A percentile compares a stretch with the other conserved stretches of the same genome.
These are phyloP conservation scores for Sacculina carcini DNA, from an alignment of 2,888 invertebrate species.

Conservation along the genomic window DNA sequence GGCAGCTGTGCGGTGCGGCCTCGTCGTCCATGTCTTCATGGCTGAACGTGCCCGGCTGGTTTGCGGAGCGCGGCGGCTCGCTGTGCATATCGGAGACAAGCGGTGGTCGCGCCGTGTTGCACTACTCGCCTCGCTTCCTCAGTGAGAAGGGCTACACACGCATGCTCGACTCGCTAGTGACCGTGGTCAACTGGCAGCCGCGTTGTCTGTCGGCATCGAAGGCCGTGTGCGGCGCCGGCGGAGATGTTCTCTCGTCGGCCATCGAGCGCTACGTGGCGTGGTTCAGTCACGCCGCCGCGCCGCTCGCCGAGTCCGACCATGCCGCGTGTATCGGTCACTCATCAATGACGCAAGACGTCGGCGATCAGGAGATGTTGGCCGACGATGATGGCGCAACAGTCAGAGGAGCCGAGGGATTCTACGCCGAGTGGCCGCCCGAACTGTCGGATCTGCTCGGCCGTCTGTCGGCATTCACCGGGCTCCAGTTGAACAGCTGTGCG, in stretches of 20 bases:
- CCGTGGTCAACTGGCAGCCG: conserved; percentile 13
- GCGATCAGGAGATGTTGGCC: conserved; percentile 14
- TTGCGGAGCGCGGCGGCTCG: conserved; percentile 14
- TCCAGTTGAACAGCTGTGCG: conserved; percentile 23
- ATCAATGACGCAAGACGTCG: too few relatives aligned
- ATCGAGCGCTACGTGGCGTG: conserved; percentile 20
- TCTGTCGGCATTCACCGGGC: conserved; percentile 18
- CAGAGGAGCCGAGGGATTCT: too few relatives aligned
- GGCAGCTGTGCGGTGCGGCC: too few relatives aligned
- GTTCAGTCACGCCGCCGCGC: conserved; percentile 22
- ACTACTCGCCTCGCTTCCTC: conserved; percentile 15
- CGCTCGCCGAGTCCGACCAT: too few relatives aligned
- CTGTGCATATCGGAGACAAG: conserved; percentile 12
- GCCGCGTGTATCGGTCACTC: too few relatives aligned
- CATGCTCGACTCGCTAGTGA: conserved; percentile 12
- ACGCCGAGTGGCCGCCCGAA: conserved; percentile 17
- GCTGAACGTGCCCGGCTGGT: conserved; percentile 14
- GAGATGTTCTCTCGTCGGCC: too few relatives aligned
- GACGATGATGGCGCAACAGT: too few relatives aligned
- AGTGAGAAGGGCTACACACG: conserved; percentile 11
- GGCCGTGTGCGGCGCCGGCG: conserved; percentile 9
- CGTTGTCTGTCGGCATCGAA: conserved; percentile 2
- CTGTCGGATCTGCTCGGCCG: conserved; percentile 15
- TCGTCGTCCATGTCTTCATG: too few relatives aligned
- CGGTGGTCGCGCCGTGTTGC: conserved; percentile 10